phyloP scores from a whole-genome alignment of 2,888 invertebrate species.

The Tanypteryx hageni region DNA sequence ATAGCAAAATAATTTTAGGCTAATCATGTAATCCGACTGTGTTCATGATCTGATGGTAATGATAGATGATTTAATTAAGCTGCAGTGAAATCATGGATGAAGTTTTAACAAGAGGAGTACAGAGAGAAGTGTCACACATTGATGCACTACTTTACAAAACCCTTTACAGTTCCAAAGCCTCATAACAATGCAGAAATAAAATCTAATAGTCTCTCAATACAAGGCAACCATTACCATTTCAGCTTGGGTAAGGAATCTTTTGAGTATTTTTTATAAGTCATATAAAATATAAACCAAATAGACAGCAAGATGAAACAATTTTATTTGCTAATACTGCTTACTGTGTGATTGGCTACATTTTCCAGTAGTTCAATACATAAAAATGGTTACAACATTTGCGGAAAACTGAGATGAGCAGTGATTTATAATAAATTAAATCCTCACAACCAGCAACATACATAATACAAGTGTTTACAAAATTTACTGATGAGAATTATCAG shows the following conservation, averaged over 20 bases:
- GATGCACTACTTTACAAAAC: constrained; percentile 64
- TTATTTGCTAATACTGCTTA: constrained; percentile 63
- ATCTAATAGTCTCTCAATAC: constrained; percentile 64
- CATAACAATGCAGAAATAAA: constrained; percentile 64
- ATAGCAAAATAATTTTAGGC: constrained; percentile 57
- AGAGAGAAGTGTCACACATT: constrained; percentile 61
- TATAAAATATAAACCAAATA: constrained; percentile 61
- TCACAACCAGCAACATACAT: constrained; percentile 55
- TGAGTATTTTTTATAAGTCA: constrained; percentile 30
- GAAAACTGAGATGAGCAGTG: constrained; percentile 63
- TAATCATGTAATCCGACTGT: constrained; percentile 60
- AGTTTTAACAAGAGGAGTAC: constrained; percentile 56
- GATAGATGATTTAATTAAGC: constrained; percentile 62
- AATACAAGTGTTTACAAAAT: constrained; percentile 59
- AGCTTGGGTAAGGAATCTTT: constrained; percentile 56
- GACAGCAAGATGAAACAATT: constrained; percentile 64
- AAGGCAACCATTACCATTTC: constrained; percentile 62
- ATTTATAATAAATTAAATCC: constrained; percentile 51
- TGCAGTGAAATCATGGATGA: constrained; percentile 59
- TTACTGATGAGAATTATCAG: constrained; percentile 47
- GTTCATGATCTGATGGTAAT: constrained; percentile 63
- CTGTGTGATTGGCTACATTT: constrained; percentile 64
- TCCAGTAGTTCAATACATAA: constrained; percentile 61
- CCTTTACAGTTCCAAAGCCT: constrained; percentile 64
- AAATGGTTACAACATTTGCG: constrained; percentile 51